Conservation (phyloP, 1,140 invertebrate genomes). For the Galleria mellonella region DNA sequence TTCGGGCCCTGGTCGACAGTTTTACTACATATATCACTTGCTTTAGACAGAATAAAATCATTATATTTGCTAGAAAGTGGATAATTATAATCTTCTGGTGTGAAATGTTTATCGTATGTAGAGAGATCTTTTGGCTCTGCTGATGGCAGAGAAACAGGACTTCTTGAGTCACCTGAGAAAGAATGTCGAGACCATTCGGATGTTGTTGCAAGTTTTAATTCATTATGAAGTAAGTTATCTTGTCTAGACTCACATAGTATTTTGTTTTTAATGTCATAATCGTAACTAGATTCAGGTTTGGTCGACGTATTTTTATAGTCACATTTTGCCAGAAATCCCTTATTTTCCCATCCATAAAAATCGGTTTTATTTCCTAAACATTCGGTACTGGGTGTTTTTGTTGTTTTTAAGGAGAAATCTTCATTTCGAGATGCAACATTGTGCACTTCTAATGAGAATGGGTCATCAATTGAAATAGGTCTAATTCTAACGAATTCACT, state of each 20-base stretch:
- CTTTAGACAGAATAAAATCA: slow-evolving; percentile 50
- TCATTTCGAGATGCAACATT: slow-evolving; percentile 25
- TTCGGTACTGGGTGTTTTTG: slow-evolving; percentile 58
- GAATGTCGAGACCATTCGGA: slow-evolving; percentile 43
- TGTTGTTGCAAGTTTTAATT: slow-evolving; percentile 21
- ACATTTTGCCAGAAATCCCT: slow-evolving; percentile 63
- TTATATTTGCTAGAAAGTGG: slow-evolving; percentile 57
- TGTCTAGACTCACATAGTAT: slow-evolving; percentile 17
- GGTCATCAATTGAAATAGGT: slow-evolving; percentile 65
- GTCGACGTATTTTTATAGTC: slow-evolving; percentile 33
- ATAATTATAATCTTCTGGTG: slow-evolving; percentile 55
- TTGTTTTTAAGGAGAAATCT: slow-evolving; percentile 36
- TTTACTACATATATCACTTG: slow-evolving; percentile 53
- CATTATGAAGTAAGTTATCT: slow-evolving; percentile 21
- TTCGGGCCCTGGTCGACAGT: slow-evolving; percentile 48
- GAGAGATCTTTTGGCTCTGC: slow-evolving; percentile 49
- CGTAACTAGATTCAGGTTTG: slow-evolving; percentile 25
- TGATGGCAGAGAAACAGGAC: slow-evolving; percentile 44
- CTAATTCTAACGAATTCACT: slow-evolving; percentile 48
- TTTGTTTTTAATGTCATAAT: slow-evolving; percentile 30
- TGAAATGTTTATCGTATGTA: slow-evolving; percentile 39
- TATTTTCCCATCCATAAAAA: slow-evolving; percentile 72
- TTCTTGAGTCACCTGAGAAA: slow-evolving; percentile 53
- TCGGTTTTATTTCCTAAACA: slow-evolving; percentile 67
- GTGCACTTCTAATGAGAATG: slow-evolving; percentile 52